phyloP scores from a whole-genome alignment of 2,113 vertebrate species.

The Guaruba guarouba region DNA sequence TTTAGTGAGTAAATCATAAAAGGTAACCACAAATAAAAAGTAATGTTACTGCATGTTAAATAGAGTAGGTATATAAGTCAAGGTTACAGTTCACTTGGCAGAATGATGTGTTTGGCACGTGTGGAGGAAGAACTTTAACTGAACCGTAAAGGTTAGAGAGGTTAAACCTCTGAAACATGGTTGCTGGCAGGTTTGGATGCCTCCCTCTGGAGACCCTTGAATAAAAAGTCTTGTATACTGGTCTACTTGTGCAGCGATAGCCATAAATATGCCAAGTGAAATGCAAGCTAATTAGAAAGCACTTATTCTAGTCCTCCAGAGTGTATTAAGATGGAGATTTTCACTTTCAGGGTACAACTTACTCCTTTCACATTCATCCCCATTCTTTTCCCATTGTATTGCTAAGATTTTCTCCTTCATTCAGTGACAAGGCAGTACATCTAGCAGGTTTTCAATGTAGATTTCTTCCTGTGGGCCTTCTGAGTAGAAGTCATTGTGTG shows the following conservation, averaged over 20 bases:
- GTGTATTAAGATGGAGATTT: background rate
- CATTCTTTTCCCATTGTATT: background rate
- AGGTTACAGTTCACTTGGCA: background rate
- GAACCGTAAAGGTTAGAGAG: conserved; percentile 25
- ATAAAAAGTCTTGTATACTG: background rate
- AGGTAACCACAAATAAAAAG: background rate
- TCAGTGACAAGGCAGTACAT: background rate
- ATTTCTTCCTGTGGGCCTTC: background rate
- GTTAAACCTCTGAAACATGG: conserved; percentile 15
- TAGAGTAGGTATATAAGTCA: background rate
- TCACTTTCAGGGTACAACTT: background rate
- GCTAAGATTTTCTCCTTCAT: background rate
- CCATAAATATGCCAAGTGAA: conserved; percentile 33
- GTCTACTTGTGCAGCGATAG: background rate
- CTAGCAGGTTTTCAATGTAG: background rate
- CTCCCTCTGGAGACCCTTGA: background rate
- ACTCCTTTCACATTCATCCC: background rate
- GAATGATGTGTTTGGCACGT: background rate
- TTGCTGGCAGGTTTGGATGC: conserved; percentile 2
- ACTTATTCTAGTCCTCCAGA: conserved; percentile 8
- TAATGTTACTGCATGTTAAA: background rate
- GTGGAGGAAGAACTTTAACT: conserved; percentile 8
- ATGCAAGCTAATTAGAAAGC: conserved; percentile 47
- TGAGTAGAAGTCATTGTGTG: background rate
- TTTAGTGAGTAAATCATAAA: background rate